Conservation (phyloP, 2,888 invertebrate species). For the Euproctis similis region DNA sequence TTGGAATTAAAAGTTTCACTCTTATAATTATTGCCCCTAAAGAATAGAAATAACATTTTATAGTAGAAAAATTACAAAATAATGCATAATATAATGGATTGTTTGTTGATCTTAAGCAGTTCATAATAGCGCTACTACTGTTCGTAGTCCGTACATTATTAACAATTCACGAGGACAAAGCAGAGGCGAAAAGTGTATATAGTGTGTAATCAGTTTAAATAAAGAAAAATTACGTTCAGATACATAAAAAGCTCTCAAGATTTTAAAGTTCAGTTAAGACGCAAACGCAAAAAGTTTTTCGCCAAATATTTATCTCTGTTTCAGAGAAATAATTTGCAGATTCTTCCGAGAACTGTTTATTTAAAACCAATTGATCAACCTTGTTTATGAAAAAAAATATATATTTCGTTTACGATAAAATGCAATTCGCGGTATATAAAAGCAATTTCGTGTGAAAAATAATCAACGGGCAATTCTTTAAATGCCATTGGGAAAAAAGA, state of each 20-base stretch:
- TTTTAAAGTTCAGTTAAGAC: background rate
- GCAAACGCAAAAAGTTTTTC: conserved; percentile 1
- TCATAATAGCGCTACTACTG: too few relatives aligned
- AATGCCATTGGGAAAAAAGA: background rate
- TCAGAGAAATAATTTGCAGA: conserved; percentile 14
- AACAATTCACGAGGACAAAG: too few relatives aligned
- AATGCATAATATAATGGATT: too few relatives aligned
- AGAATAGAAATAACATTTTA: too few relatives aligned
- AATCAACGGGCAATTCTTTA: conserved; percentile 1
- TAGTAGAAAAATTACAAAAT: too few relatives aligned
- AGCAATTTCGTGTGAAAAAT: conserved; percentile 15
- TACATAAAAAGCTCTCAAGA: background rate
- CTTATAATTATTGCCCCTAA: too few relatives aligned
- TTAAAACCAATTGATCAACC: conserved; percentile 15
- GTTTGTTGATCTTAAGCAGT: too few relatives aligned
- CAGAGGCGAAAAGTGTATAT: too few relatives aligned
- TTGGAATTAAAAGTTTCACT: too few relatives aligned
- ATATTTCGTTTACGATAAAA: conserved; percentile 19
- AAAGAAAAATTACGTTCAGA: too few relatives aligned
- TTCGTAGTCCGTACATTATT: too few relatives aligned
- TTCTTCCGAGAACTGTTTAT: conserved; percentile 12
- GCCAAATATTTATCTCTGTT: conserved; percentile 6
- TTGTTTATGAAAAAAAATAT: conserved; percentile 17
- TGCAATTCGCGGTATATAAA: conserved; percentile 13
- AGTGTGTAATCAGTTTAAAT: too few relatives aligned